Conservation (phyloP, 2,113 vertebrate genomes). For the Spermophilus dauricus region DNA sequence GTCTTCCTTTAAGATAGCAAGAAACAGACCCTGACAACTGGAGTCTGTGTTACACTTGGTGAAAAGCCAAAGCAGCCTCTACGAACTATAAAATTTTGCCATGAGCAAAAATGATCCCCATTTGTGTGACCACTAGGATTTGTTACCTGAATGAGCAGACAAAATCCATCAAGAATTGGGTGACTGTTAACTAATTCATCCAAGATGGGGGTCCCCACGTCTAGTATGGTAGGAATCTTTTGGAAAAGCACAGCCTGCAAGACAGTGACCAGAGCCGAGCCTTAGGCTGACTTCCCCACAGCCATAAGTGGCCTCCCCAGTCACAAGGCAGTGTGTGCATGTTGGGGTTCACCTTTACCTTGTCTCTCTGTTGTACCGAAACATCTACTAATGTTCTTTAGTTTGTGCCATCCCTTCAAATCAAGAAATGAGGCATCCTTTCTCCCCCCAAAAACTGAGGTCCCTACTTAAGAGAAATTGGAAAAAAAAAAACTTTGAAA, state of each 20-base stretch:
- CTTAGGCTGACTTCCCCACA: neutral
- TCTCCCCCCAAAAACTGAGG: neutral
- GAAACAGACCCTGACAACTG: neutral
- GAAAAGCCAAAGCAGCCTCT: neutral
- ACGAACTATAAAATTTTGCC: neutral
- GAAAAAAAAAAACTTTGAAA: constrained; percentile 42
- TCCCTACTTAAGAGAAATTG: constrained; percentile 48
- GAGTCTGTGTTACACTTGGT: neutral
- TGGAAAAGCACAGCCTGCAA: neutral
- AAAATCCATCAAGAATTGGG: neutral
- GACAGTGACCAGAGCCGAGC: neutral
- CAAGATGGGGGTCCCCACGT: neutral
- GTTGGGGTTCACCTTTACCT: neutral
- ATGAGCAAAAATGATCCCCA: neutral
- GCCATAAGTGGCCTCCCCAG: neutral
- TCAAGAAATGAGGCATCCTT: neutral
- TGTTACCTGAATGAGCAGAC: neutral
- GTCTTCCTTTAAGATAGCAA: neutral
- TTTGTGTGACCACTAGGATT: neutral
- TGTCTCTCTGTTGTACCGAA: neutral
- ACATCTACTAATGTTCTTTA: neutral
- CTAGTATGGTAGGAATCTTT: neutral
- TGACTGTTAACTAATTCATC: neutral
- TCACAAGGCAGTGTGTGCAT: neutral
- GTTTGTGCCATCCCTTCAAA: neutral